These are phyloP conservation scores for Popillia japonica DNA, from an alignment of 1,140 invertebrate species.

Conservation along the genomic window DNA sequence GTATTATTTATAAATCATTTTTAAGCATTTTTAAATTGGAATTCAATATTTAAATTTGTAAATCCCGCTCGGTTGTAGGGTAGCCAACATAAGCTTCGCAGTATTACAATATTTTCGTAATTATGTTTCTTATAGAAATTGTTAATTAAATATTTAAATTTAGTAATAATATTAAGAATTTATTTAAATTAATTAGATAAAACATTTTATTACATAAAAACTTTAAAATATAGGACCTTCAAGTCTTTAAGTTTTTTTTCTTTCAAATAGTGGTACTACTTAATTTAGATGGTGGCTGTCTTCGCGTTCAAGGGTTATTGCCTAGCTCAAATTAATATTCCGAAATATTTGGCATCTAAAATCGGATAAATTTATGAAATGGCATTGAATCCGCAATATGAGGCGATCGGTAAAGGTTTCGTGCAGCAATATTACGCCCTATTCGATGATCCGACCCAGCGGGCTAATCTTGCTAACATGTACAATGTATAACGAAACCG, in stretches of 20 bases:
- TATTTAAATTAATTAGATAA: not conserved
- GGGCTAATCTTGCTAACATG: slow-evolving; percentile 84
- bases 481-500: slow-evolving; percentile 77
- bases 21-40: too few relatives aligned
- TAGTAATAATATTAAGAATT: not conserved
- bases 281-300: not conserved
- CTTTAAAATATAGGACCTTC: not conserved
- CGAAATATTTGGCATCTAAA: slow-evolving; percentile 18
- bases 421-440: slow-evolving; percentile 91
- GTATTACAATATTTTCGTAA: too few relatives aligned
- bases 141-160: not conserved
- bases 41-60: too few relatives aligned
- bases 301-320: slow-evolving; percentile 3
- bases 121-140: too few relatives aligned
- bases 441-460: slow-evolving; percentile 86
- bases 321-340: slow-evolving; percentile 22
- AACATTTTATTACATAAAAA: not conserved
- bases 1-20: too few relatives aligned
- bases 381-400: slow-evolving; percentile 88
- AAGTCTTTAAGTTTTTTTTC: not conserved
- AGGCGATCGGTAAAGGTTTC: slow-evolving; percentile 91
- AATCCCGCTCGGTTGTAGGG: too few relatives aligned
- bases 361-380: slow-evolving; percentile 61
- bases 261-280: not conserved
- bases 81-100: too few relatives aligned